Evolutionary conservation across 1,140 invertebrate genomes (phyloP), one percentile per base, ranked within the genome.

Genomic region (Adelges cooleyi): DNA sequence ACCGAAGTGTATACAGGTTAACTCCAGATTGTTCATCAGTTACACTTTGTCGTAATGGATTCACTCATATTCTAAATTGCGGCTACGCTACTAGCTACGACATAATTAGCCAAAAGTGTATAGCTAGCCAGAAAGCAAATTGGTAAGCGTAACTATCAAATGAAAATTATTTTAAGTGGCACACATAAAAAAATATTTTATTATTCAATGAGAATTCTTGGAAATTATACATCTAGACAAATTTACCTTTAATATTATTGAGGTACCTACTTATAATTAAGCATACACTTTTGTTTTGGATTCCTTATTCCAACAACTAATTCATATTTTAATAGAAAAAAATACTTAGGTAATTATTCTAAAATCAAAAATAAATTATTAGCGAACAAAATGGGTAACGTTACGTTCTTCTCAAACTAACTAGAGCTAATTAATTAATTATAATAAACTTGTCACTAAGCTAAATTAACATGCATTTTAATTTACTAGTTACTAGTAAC

Each of bases 11-110:
- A 38, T 71, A 68, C 54, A 54, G 67, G 17, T 65, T 72, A 10
- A 71, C 67, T 25, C 68, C 68, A 10, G 46, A 67, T 18, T 72
- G 71, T 62, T 67, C 69, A 18, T 68, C 70, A 8, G 71, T 72
- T 11, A 68, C 71, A 2, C 49, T 71, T 20, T 72, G 71, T 29
- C 65, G 67, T 15, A 54, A 50, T 17, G 69, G 70, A 29, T 53
- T 54, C 18, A 69, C 71, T 25, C 54, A 68, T 17, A 66, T 72
- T 6, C 36, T 72, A 23, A 69, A 68, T 23, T 72, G 71, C 51
- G 67, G 67, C 9, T 44, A 66, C 8, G 70, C 68, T 20, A 69
- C 67, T 10, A 67, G 66, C 15, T 72, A 53, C 40, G 71, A 72
- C 44, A 50, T 65, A 10, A 50, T 65, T 13, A 53, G 50, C 9